Evolutionary conservation across 2,888 invertebrate species (phyloP), one percentile per base, ranked within the genome.

Genomic region (Labia minor): DNA sequence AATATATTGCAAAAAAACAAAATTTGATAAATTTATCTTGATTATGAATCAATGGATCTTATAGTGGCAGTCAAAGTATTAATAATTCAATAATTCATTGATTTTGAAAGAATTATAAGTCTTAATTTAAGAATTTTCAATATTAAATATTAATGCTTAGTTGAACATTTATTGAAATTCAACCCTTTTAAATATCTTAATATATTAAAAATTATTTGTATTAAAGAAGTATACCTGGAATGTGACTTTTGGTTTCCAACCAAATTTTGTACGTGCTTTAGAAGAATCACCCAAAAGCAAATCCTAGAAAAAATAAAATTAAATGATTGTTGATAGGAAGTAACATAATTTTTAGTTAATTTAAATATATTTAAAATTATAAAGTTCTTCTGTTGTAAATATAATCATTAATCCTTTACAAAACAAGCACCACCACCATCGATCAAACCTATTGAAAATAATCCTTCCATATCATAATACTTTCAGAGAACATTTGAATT

Each of bases 201-300:
- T 14, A 19, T 37, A 33, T n/a, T n/a, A n/a, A n/a, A n/a, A n/a
- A n/a, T n/a, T n/a, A 16, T 21, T 14, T 20, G 11, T 62, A n/a
- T 14, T n/a, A 21, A n/a, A 11, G 18, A 37, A 66, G 70, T 72
- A 72, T 76, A 83, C 83, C 76, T 82, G 74, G 75, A 88, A 96
- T 63, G 87, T 81, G 21, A 93, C 89, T 71, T 88, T 89, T 0
- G 94, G 92, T 62, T 81, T 77, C 99, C 99, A 99, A 61, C 91
- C 90, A 62, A 99, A 83, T 73, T 88, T 86, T 66, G 84, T 80
- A 73, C 85, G 88, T 0, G 98, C 98, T 80, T 98, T 98, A 0
- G 88, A 85, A 1, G 97, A 86, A 78, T 98, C 95, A n/a, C 99
- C 98, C 69, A 92, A 81, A 19, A 99, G 80, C 62, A 92, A 82